Evolutionary conservation across 2,888 invertebrate genomes (phyloP).

Genomic region (Acrocyrtus sp.): DNA sequence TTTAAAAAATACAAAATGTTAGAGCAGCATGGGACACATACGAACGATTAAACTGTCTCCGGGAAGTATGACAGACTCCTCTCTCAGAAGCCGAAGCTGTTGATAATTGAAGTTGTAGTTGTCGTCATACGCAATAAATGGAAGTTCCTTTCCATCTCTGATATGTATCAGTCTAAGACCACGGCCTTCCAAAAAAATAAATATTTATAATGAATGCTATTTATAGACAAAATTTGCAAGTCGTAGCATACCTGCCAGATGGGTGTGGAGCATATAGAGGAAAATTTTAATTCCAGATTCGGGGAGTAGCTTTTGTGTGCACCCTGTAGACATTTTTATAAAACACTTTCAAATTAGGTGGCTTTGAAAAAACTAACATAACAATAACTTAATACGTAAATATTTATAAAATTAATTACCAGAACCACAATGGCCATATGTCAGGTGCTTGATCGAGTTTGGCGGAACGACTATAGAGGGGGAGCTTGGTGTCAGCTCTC

Average conservation of each 20-base stretch:
- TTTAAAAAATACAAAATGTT: too few species aligned
- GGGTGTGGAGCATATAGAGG: slow-evolving; percentile 28
- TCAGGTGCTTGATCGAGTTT: not conserved
- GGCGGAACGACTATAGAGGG: too few species aligned
- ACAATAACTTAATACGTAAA: too few species aligned
- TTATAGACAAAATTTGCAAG: too few species aligned
- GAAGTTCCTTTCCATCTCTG: slow-evolving; percentile 27
- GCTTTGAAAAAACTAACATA: too few species aligned
- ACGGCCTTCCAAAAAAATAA: slow-evolving; percentile 14
- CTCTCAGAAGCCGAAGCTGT: slow-evolving; percentile 11
- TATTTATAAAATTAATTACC: too few species aligned
- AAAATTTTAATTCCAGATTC: slow-evolving; percentile 26
- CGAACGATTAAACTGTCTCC: too few species aligned
- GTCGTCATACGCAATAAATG: slow-evolving; percentile 25
- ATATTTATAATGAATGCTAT: too few species aligned
- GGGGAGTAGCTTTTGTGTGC: slow-evolving; percentile 11
- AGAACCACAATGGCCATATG: not conserved
- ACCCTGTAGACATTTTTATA: too few species aligned
- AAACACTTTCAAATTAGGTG: too few species aligned
- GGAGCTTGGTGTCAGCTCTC: not conserved
- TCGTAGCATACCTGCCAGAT: slow-evolving; percentile 31
- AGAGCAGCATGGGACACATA: too few species aligned
- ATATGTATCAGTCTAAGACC: slow-evolving; percentile 24
- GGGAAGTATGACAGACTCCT: slow-evolving; percentile 27
- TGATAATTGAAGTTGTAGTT: slow-evolving; percentile 41